phyloP scores from a whole-genome alignment of 1,140 invertebrate species.

The Drosophila tani region DNA sequence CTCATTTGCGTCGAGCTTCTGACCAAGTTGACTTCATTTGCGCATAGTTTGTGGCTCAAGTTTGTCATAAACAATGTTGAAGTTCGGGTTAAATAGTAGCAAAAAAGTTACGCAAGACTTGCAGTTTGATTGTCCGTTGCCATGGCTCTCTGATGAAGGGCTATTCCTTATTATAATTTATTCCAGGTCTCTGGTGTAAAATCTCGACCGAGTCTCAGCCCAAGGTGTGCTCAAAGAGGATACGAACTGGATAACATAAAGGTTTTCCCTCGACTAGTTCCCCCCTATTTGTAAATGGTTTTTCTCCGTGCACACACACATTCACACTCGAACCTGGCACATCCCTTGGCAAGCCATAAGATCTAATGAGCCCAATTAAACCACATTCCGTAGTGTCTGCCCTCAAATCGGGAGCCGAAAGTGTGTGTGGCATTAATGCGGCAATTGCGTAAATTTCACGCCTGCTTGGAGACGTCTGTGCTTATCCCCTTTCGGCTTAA shows the following conservation, averaged over 20 bases:
- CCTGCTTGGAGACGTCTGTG: constrained; percentile 37
- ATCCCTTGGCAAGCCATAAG: constrained; percentile 57
- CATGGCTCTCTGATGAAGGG: constrained; percentile 23
- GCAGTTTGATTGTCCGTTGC: constrained; percentile 68
- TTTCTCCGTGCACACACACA: background rate
- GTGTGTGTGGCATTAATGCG: constrained; percentile 74
- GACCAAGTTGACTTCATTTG: constrained; percentile 78
- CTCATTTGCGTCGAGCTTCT: constrained; percentile 65
- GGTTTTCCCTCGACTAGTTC: background rate
- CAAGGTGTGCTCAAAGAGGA: constrained; percentile 4
- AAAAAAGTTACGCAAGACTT: constrained; percentile 61
- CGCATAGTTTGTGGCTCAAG: constrained; percentile 77
- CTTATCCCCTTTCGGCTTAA: constrained; percentile 58
- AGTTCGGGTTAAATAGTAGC: constrained; percentile 72
- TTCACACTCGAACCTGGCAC: constrained; percentile 17
- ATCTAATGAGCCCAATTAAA: constrained; percentile 71
- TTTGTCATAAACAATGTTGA: constrained; percentile 80
- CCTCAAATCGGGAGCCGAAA: constrained; percentile 57
- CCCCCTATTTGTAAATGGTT: background rate
- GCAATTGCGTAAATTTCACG: constrained; percentile 83
- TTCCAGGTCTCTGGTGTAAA: constrained; percentile 30
- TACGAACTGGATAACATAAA: background rate
- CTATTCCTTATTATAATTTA: constrained; percentile 36
- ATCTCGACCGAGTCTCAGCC: background rate
- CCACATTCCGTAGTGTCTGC: constrained; percentile 41